Conservation (phyloP, 35 echinoderm and acorn worm species). For the Eucidaris tribuloides region DNA sequence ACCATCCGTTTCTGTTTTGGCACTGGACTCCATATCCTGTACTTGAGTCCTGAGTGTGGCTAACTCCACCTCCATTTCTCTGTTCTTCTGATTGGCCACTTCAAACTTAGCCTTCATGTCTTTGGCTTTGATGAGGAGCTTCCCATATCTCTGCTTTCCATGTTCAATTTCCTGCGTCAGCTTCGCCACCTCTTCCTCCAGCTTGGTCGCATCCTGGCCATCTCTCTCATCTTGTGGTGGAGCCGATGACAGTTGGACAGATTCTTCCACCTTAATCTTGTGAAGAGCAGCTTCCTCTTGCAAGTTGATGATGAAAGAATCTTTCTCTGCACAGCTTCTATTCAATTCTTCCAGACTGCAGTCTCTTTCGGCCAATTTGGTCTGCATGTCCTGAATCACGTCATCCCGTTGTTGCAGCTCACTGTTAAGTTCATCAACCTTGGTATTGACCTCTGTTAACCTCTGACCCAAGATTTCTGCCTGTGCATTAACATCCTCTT, state of each 20-base stretch:
- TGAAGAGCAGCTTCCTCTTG: slow-evolving; percentile 32
- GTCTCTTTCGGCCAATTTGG: slow-evolving; percentile 34
- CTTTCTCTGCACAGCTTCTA: slow-evolving; percentile 61
- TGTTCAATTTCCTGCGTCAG: slow-evolving; percentile 63
- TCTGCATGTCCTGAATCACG: slow-evolving; percentile 49
- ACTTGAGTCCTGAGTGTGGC: not conserved
- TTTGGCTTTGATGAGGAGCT: slow-evolving; percentile 90
- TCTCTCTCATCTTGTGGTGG: not conserved
- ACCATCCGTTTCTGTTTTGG: not conserved
- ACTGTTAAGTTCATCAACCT: slow-evolving; percentile 50
- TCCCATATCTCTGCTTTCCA: slow-evolving; percentile 74
- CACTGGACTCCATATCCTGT: not conserved
- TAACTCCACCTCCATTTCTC: slow-evolving; percentile 34
- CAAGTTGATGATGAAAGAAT: slow-evolving; percentile 27
- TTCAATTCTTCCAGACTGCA: slow-evolving; percentile 53
- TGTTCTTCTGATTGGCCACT: slow-evolving; percentile 32
- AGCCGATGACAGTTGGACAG: not conserved
- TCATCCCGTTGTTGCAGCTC: slow-evolving; percentile 44
- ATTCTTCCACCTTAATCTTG: slow-evolving; percentile 36
- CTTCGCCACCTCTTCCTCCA: slow-evolving; percentile 13
- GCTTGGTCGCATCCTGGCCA: slow-evolving; percentile 19
- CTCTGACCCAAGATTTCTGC: slow-evolving; percentile 61
- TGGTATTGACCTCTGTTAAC: slow-evolving; percentile 44
- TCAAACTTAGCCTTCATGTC: slow-evolving; percentile 80
- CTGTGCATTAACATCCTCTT: slow-evolving; percentile 45